Evolutionary conservation across 1,140 invertebrate genomes (phyloP).

Genomic region (Drosophila funebris): DNA sequence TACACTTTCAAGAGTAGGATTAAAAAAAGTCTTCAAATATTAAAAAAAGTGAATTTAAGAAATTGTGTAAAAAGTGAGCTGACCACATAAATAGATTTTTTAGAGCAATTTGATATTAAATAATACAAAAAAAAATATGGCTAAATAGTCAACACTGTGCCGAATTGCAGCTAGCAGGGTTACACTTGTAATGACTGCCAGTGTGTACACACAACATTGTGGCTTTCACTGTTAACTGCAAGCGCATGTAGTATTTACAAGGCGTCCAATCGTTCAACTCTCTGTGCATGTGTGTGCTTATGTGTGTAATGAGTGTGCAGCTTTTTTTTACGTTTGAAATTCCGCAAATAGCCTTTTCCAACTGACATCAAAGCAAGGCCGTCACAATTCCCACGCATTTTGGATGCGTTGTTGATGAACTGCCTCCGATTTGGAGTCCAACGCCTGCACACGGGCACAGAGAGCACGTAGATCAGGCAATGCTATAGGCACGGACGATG

Average conservation of each 20-base stretch:
- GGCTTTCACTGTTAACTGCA: slow-evolving; percentile 24
- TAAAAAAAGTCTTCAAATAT: no score
- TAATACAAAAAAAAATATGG: no score
- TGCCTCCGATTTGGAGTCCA: slow-evolving; percentile 27
- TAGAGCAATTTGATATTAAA: background rate
- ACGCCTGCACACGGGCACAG: slow-evolving; percentile 1
- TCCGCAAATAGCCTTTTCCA: slow-evolving; percentile 50
- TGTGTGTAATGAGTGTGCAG: no score
- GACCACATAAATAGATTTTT: no score
- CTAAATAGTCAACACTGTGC: background rate
- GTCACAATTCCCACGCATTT: slow-evolving; percentile 56
- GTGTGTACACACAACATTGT: slow-evolving; percentile 22
- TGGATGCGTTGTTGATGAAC: slow-evolving; percentile 57
- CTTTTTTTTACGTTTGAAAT: slow-evolving; percentile 42
- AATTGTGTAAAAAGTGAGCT: no score
- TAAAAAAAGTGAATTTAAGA: no score
- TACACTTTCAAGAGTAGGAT: no score
- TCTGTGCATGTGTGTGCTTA: slow-evolving; percentile 19
- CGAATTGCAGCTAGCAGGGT: slow-evolving; percentile 21
- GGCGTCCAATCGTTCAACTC: background rate
- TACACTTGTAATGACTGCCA: slow-evolving; percentile 26
- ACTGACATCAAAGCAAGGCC: slow-evolving; percentile 58
- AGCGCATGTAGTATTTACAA: background rate
- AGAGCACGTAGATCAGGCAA: slow-evolving; percentile 8
- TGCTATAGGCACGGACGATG: slow-evolving; percentile 9